Percentiles rank a stretch among this genome's conserved stretches.
phyloP scores from a whole-genome alignment of 2,113 vertebrate species.

The Scalopus aquaticus region DNA sequence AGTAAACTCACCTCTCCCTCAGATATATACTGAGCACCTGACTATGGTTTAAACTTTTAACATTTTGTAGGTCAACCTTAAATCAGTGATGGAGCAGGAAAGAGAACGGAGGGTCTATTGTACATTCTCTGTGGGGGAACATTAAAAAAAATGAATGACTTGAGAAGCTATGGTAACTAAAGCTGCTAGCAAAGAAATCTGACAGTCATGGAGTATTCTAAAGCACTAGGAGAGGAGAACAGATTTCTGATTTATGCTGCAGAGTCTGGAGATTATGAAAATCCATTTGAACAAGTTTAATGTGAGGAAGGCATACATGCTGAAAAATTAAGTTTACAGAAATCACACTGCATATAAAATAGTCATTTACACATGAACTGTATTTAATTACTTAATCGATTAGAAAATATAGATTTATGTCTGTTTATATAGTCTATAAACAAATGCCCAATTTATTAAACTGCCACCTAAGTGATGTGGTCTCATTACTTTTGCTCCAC shows the following conservation, averaged over 20 bases:
- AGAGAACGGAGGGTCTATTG: constrained; percentile 49
- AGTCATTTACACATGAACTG: constrained; percentile 63
- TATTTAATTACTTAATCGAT: constrained; percentile 73
- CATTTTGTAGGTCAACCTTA: constrained; percentile 49
- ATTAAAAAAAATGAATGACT: constrained; percentile 46
- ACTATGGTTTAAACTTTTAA: constrained; percentile 30
- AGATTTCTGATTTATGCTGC: constrained; percentile 75
- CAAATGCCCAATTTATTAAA: constrained; percentile 59
- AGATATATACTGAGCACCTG: background rate
- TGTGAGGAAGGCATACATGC: constrained; percentile 41
- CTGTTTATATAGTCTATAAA: constrained; percentile 55
- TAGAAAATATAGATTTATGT: constrained; percentile 63
- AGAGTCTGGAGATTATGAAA: constrained; percentile 57
- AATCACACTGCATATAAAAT: constrained; percentile 49
- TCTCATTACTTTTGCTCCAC: background rate
- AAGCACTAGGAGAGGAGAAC: constrained; percentile 53
- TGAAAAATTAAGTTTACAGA: constrained; percentile 68
- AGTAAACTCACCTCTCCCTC: background rate
- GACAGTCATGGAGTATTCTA: constrained; percentile 68
- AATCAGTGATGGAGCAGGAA: constrained; percentile 36
- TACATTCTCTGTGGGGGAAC: constrained; percentile 19
- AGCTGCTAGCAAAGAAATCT: constrained; percentile 62
- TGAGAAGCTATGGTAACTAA: constrained; percentile 69
- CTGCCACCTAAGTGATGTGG: background rate
- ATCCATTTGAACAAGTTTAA: constrained; percentile 64